Base-by-base conservation (phyloP, 1,140 invertebrate genomes). In the Teleogryllus occipitalis region DNA sequence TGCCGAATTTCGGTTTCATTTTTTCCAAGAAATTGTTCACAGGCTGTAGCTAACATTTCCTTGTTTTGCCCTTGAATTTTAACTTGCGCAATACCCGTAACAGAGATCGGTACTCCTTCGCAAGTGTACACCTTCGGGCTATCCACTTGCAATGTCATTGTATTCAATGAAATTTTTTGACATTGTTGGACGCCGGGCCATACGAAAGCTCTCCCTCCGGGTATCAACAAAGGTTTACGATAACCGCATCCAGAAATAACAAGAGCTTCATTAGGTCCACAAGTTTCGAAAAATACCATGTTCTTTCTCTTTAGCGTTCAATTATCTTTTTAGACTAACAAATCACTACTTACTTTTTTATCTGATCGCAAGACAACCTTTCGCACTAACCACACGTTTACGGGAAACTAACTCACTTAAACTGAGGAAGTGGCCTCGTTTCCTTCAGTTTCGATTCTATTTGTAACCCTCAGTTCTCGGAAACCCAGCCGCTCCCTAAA, bases 21-120 rank as follows among this genome's bases (percentile, higher is more conserved):
- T 83, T 91, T 91, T 8, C 90, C 90, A 47, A 91, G 84, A 84
- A 91, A 91, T 78, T 90, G 87, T 83, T 91, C 89, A 84, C 90
- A 91, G 12, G 90, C 90, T 46, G 88, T 86, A 77, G 87, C 83
- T 49, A 91, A 83, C 89, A 91, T 91, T 81, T 91, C 88, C 80
- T 88, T 85, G 84, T 90, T 90, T 80, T 88, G 87, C 1, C 90
- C 75, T 47, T 75, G 75, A 14, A 75, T 75, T 47, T 75, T 75
- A 14, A 75, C 75, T 88, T 90, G 90, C 18, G 90, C 90, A 80
- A 91, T 89, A 47, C 90, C 90, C 65, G 89, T 90, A 8, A 91
- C 90, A 46, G 89, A 89, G 80, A 91, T 88, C 46, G 90, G 87
- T 27, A 91, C 90, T 48, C 90, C 90, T 81, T 89, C 87, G 80